Conservation (phyloP, 2,113 vertebrate species). For the Tachysurus fulvidraco region DNA sequence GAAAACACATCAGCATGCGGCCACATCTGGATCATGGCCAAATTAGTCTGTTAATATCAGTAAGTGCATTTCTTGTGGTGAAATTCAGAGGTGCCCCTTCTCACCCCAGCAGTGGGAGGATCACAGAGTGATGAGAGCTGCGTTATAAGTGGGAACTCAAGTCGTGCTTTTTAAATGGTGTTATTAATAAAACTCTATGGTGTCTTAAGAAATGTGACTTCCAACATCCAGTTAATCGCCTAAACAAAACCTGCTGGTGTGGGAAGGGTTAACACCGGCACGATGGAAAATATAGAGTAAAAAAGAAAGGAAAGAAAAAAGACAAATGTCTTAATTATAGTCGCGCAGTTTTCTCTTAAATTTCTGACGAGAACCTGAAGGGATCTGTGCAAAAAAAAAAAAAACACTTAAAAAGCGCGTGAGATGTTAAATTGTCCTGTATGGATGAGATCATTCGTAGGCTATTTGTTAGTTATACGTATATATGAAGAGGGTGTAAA, state of each 20-base stretch:
- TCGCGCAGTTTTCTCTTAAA: background rate
- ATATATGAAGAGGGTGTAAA: background rate
- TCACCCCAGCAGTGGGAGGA: background rate
- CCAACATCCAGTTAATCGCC: background rate
- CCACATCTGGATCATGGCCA: constrained; percentile 29
- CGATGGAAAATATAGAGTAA: background rate
- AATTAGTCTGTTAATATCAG: constrained; percentile 20
- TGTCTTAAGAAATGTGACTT: constrained; percentile 48
- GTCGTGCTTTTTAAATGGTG: constrained; percentile 11
- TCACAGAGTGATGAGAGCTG: background rate
- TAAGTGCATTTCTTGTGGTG: background rate
- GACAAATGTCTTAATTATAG: background rate
- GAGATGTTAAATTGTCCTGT: background rate
- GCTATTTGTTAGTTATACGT: background rate
- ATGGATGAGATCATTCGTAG: background rate
- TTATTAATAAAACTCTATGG: background rate
- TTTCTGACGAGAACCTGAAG: background rate
- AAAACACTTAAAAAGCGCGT: background rate
- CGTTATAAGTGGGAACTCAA: constrained; percentile 19
- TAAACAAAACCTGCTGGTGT: background rate
- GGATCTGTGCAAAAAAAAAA: background rate
- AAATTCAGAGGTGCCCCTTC: background rate
- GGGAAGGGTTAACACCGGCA: background rate
- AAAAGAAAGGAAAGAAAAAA: background rate
- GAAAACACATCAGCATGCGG: constrained; percentile 6